A percentile compares a stretch with the other conserved stretches of the same genome.
These are phyloP conservation scores for Cygnus buccinator DNA, from an alignment of 2,113 vertebrate species.

Conservation along the genomic window DNA sequence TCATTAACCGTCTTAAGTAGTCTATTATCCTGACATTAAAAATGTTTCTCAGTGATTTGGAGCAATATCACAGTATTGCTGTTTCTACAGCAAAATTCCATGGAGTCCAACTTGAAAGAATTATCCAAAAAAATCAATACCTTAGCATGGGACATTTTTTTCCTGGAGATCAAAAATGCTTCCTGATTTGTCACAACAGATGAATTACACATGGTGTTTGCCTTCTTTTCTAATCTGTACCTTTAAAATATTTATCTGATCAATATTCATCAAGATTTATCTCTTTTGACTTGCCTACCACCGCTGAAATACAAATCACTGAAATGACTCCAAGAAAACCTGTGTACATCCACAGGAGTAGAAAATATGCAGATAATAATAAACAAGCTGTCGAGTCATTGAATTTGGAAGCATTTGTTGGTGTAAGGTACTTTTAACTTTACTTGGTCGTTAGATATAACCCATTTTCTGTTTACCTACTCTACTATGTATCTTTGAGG, in stretches of 20 bases:
- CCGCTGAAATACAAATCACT: neutral
- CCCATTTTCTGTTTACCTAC: neutral
- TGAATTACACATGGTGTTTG: neutral
- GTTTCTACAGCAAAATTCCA: neutral
- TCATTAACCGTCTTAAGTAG: neutral
- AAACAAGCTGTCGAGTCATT: neutral
- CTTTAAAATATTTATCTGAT: slow-evolving; percentile 45
- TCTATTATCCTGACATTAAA: neutral
- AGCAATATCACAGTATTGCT: neutral
- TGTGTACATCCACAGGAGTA: neutral
- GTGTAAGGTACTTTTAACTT: neutral
- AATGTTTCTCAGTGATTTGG: neutral
- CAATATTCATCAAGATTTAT: neutral
- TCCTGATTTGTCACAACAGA: neutral
- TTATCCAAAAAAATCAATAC: slow-evolving; percentile 24
- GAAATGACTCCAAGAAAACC: neutral
- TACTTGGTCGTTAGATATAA: neutral
- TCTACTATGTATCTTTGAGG: neutral
- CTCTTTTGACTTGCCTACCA: neutral
- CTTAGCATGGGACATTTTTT: neutral
- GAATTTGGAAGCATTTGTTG: neutral
- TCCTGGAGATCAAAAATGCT: neutral
- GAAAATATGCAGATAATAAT: neutral
- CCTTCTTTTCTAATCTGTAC: neutral
- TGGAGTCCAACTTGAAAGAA: neutral